Percentiles rank a stretch among this genome's conserved stretches.
Evolutionary conservation across 1,140 invertebrate genomes (phyloP).

Genomic region (Popillia japonica): DNA sequence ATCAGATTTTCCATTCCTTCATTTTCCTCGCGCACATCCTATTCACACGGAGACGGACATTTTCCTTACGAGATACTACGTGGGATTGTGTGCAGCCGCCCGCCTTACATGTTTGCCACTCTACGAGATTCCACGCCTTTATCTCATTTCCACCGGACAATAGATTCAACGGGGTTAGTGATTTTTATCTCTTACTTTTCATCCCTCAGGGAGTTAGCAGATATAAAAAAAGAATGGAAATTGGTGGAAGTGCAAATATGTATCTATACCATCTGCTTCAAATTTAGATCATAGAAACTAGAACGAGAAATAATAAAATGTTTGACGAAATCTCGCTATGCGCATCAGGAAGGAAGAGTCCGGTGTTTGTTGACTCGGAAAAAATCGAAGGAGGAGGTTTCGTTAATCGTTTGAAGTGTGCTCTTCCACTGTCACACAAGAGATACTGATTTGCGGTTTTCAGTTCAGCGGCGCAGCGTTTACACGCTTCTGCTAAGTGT

Average conservation of each 20-base stretch:
- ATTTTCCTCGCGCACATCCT: not conserved
- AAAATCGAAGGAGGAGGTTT: not conserved
- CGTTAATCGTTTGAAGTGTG: slow-evolving; percentile 25
- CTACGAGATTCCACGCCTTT: not conserved
- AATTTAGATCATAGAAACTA: not conserved
- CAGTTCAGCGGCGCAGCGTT: slow-evolving; percentile 19
- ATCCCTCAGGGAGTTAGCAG: not conserved
- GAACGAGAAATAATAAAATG: not conserved
- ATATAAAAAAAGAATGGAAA: not conserved
- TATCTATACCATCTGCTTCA: not conserved
- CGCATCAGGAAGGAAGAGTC: no score
- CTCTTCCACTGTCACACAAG: slow-evolving; percentile 17
- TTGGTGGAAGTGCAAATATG: not conserved
- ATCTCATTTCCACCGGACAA: slow-evolving; percentile 31
- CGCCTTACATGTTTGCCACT: not conserved
- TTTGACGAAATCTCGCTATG: no score
- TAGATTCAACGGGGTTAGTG: slow-evolving; percentile 2
- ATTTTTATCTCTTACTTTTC: slow-evolving; percentile 6
- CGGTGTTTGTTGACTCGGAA: not conserved
- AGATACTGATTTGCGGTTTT: slow-evolving; percentile 33
- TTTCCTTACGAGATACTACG: slow-evolving; percentile 24
- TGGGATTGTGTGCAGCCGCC: not conserved
- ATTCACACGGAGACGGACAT: not conserved
- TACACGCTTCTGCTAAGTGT: slow-evolving; percentile 31
- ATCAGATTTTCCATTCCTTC: slow-evolving; percentile 25